A percentile compares a stretch with the other conserved stretches of the same genome.
Conservation (phyloP, 2,113 vertebrate genomes). For the Esox niger region DNA sequence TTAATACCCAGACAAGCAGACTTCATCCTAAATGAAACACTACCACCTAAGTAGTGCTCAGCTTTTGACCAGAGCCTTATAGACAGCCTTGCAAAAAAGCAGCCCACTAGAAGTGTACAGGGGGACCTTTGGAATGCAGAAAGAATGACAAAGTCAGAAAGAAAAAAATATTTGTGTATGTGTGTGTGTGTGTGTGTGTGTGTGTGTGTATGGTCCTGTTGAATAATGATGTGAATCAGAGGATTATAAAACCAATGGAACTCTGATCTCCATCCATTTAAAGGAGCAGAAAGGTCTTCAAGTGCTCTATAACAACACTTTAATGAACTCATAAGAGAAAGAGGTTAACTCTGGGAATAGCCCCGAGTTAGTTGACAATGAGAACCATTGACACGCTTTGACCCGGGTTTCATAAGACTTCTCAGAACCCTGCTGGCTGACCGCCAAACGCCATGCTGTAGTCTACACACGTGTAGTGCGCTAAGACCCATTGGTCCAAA, state of each 20-base stretch:
- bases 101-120: no score
- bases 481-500: no score
- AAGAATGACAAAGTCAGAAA: background rate
- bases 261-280: background rate
- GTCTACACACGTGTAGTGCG: background rate
- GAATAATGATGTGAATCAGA: background rate
- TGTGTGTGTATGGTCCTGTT: background rate
- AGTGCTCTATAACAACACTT: no score
- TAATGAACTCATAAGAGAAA: no score
- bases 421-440: background rate
- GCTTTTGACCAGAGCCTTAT: no score
- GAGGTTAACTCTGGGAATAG: background rate
- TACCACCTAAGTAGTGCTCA: no score
- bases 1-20: constrained; percentile 23
- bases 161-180: background rate
- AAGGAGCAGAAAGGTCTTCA: background rate
- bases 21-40: no score
- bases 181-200: no score
- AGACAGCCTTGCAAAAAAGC: no score
- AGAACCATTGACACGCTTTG: background rate
- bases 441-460: background rate
- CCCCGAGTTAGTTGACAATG: background rate
- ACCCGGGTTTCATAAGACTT: constrained; percentile 1
- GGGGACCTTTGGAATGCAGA: background rate
- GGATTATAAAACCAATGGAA: background rate